phyloP scores from a whole-genome alignment of 2,888 invertebrate genomes.

The Timandra comae region DNA sequence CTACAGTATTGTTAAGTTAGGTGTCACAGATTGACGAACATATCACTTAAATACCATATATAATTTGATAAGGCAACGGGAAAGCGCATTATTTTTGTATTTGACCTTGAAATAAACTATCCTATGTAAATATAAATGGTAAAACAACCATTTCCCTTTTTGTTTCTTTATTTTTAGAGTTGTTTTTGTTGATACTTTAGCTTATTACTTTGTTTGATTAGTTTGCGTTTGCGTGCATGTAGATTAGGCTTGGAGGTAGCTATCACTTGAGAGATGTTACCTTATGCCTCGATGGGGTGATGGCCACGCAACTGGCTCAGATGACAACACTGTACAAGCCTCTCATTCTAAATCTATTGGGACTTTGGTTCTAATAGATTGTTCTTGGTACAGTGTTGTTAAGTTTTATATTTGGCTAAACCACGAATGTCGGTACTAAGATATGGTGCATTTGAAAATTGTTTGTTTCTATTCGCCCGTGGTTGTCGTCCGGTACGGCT shows the following conservation, averaged over 20 bases:
- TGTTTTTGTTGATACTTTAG: slow-evolving; percentile 11
- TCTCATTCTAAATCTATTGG: too few relatives aligned
- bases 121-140: too few relatives aligned
- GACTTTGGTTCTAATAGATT: too few relatives aligned
- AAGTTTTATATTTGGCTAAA: slow-evolving; percentile 6
- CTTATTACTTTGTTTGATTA: slow-evolving; percentile 21
- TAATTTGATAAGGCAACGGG: too few relatives aligned
- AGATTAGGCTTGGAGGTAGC: slow-evolving; percentile 42
- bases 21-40: too few relatives aligned
- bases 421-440: slow-evolving; percentile 20
- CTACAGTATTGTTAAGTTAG: too few relatives aligned
- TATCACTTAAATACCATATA: too few relatives aligned
- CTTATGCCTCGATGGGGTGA: slow-evolving; percentile 28
- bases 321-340: not conserved
- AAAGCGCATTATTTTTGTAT: too few relatives aligned
- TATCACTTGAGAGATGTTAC: slow-evolving; percentile 74
- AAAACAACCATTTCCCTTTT: too few relatives aligned
- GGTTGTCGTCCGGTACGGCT: slow-evolving; percentile 56
- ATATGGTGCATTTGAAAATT: slow-evolving; percentile 12
- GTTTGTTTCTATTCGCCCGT: slow-evolving; percentile 10
- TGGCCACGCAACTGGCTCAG: too few relatives aligned
- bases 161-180: too few relatives aligned
- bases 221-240: slow-evolving; percentile 43
- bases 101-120: too few relatives aligned
- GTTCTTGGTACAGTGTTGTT: slow-evolving; percentile 1